phyloP scores from a whole-genome alignment of 1,140 invertebrate genomes.

The Anadara kagoshimensis region DNA sequence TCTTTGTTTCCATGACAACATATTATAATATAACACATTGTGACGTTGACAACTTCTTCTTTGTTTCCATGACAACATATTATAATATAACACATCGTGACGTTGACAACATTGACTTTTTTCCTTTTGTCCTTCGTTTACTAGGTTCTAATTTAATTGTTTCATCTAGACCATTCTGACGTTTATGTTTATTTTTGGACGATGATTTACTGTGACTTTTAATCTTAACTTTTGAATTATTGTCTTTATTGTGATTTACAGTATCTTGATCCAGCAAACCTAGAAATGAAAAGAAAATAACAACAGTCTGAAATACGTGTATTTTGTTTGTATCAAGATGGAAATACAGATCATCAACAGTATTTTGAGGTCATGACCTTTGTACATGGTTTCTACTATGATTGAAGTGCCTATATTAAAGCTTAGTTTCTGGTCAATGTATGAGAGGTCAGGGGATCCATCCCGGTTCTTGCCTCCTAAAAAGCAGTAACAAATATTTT shows the following conservation, averaged over 20 bases:
- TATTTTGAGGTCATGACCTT: too few relatives aligned
- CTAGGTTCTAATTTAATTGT: slow-evolving; percentile 67
- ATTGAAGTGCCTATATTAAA: too few relatives aligned
- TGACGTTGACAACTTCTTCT: too few relatives aligned
- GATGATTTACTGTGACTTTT: slow-evolving; percentile 48
- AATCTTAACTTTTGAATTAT: slow-evolving; percentile 43
- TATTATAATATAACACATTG: too few relatives aligned
- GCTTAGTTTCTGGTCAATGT: too few relatives aligned
- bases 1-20: too few relatives aligned
- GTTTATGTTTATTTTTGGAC: slow-evolving; percentile 45
- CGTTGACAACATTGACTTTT: slow-evolving; percentile 65
- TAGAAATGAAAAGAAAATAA: slow-evolving; percentile 35
- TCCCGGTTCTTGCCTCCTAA: too few relatives aligned
- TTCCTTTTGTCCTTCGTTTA: slow-evolving; percentile 63
- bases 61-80: too few relatives aligned
- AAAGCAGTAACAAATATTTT: too few relatives aligned
- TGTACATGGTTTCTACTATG: too few relatives aligned
- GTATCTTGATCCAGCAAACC: slow-evolving; percentile 53
- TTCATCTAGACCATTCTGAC: slow-evolving; percentile 38
- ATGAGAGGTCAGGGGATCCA: too few relatives aligned
- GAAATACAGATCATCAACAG: too few relatives aligned
- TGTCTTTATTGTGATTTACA: slow-evolving; percentile 52
- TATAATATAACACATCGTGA: slow-evolving; percentile 66
- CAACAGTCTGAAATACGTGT: neutral
- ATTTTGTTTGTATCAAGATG: neutral